Evolutionary conservation across 1,140 invertebrate species (phyloP).

Genomic region (Portunus trituberculatus): DNA sequence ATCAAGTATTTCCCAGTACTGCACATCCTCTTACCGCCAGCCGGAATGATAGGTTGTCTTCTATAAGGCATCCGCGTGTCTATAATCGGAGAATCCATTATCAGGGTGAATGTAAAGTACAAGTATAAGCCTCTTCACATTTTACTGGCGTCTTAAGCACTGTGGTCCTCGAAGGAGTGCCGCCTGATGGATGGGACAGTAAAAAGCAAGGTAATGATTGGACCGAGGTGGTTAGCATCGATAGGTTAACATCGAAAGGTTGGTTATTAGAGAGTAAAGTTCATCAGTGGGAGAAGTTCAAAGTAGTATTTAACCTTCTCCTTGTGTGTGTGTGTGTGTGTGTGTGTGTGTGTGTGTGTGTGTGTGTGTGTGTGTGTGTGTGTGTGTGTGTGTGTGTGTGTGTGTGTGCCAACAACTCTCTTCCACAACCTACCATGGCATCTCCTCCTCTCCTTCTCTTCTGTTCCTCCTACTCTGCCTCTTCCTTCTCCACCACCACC

Average conservation of each 20-base stretch:
- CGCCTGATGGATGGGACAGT: not conserved
- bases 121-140: not conserved
- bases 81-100: not conserved
- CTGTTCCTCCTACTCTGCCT: not conserved
- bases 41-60: not conserved
- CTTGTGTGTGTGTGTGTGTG: constrained; percentile 5
- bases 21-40: not conserved
- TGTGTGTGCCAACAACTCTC: not conserved
- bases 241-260: not conserved
- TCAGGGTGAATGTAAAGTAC: not conserved
- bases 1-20: not conserved
- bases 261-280: not conserved
- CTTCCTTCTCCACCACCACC: not conserved
- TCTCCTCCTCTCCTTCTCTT: not conserved
- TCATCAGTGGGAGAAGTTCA: not conserved
- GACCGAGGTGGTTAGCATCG: not conserved
- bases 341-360: constrained; percentile 18
- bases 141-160: not conserved
- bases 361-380: not conserved
- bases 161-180: not conserved
- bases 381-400: constrained; percentile 11
- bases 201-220: not conserved
- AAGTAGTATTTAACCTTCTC: not conserved
- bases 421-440: not conserved
- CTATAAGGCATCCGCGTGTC: not conserved